Evolutionary conservation across 2,888 invertebrate genomes (phyloP), one percentile per base, ranked within the genome.

Genomic region (Amiota communis): DNA sequence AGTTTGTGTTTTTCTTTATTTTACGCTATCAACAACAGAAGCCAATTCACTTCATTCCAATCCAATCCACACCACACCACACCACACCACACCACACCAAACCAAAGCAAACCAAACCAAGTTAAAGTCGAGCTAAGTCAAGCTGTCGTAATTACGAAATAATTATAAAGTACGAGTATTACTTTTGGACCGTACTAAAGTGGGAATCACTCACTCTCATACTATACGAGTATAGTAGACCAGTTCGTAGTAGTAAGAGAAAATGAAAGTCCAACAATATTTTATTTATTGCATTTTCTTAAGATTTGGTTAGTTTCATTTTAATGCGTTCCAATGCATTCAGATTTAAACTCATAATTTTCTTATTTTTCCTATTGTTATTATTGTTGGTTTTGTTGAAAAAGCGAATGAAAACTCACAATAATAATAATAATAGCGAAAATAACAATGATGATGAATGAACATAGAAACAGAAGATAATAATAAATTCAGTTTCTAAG

Each of bases 141-240:
- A 36, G 36, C 36, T 36, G 59, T 49, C 20, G 48, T 65, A 65
- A 65, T 65, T 65, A 65, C 48, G 48, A 65, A 49, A 65, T 48
- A 65, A 65, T 65, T 65, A 65, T 49, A 47, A 65, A 48, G 65
- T 17, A 65, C 23, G 23, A 23, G 36, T 36, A 36, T 36, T 36
- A 36, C 36, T 36, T 36, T 36, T 36, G 36, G 36, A 36, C 36
- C 36, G 6, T 36, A 36, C 36, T 36, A 36, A 36, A 36, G 36
- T 36, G 36, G 36, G 36, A 6, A 36, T 23, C 23, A 23, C 23
- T 23, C 23, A 23, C 23, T 23, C 23, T 23, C 23, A 23, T 23
- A 23, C 3, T 23, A 23, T 23, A n/a, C 3, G 23, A 2, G 23
- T 23, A 3, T 57, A 17, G 57, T 17, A 1, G 10, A 15, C n/a